phyloP scores from a whole-genome alignment of 2,888 invertebrate genomes.

The Dicroscelio sp. region DNA sequence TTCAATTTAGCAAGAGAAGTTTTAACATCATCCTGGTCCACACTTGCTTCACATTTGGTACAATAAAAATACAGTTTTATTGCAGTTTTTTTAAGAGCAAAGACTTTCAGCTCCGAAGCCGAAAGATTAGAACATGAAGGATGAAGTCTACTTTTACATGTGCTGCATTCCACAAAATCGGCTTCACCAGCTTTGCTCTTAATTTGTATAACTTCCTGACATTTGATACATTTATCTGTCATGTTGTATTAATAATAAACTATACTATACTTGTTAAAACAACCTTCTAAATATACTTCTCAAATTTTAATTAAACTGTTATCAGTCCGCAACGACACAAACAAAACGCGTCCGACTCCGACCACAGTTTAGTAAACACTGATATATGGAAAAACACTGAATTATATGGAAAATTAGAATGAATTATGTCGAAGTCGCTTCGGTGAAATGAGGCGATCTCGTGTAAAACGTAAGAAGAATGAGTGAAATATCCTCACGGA shows the following conservation, averaged over 20 bases:
- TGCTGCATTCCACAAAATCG: background rate
- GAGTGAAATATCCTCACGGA: too few species aligned
- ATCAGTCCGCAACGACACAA: too few species aligned
- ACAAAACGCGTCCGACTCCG: too few species aligned
- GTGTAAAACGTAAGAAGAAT: too few species aligned
- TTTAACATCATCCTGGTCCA: background rate
- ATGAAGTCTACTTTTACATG: background rate
- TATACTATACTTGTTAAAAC: too few species aligned
- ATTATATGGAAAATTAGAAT: too few species aligned
- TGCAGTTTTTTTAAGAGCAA: slow-evolving; percentile 3
- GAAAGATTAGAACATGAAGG: background rate
- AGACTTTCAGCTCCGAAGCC: slow-evolving; percentile 18
- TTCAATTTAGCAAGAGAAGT: background rate
- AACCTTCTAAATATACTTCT: too few species aligned
- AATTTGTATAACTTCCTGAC: background rate
- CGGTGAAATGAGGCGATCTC: too few species aligned
- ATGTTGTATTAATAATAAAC: background rate
- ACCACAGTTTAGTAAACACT: too few species aligned
- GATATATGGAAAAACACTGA: too few species aligned
- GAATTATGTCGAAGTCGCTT: too few species aligned
- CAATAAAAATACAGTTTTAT: background rate
- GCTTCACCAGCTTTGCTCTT: slow-evolving; percentile 13
- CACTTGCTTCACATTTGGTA: background rate
- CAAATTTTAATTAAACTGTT: too few species aligned
- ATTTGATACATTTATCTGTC: slow-evolving; percentile 8